These are phyloP conservation scores for Stictonetta naevosa DNA, from an alignment of 2,113 vertebrate species.

Conservation along the genomic window DNA sequence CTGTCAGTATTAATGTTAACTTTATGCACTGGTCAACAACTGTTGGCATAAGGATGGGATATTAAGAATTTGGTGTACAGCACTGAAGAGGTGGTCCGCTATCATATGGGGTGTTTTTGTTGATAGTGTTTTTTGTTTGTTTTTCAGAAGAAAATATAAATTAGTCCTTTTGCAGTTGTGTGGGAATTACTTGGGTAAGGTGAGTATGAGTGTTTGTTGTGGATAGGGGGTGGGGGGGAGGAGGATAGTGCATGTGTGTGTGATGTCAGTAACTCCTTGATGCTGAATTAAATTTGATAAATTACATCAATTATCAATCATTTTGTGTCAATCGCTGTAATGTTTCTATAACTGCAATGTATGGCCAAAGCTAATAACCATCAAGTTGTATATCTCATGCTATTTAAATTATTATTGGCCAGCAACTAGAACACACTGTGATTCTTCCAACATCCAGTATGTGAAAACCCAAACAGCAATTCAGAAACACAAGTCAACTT, in stretches of 20 bases:
- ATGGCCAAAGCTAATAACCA: not conserved
- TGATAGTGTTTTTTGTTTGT: not conserved
- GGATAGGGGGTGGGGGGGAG: too few species aligned
- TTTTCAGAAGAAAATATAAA: not conserved
- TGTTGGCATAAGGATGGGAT: not conserved
- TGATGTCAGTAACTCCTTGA: not conserved
- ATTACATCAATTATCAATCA: conserved; percentile 5
- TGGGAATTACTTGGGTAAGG: not conserved
- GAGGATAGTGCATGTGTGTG: not conserved
- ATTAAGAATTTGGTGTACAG: not conserved
- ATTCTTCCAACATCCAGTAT: not conserved
- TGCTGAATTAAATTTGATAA: not conserved
- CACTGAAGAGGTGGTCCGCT: not conserved
- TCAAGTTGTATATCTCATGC: not conserved
- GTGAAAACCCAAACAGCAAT: not conserved
- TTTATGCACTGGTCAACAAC: not conserved
- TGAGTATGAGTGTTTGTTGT: not conserved
- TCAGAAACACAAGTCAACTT: not conserved
- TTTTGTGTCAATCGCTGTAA: not conserved
- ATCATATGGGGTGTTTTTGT: not conserved
- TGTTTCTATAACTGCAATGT: not conserved
- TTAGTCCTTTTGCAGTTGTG: not conserved
- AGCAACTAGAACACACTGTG: not conserved
- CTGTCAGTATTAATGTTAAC: not conserved
- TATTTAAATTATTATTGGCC: not conserved